Evolutionary conservation across 2,797 vertebrate species (phyloP).

Genomic region (Lutra lutra): DNA sequence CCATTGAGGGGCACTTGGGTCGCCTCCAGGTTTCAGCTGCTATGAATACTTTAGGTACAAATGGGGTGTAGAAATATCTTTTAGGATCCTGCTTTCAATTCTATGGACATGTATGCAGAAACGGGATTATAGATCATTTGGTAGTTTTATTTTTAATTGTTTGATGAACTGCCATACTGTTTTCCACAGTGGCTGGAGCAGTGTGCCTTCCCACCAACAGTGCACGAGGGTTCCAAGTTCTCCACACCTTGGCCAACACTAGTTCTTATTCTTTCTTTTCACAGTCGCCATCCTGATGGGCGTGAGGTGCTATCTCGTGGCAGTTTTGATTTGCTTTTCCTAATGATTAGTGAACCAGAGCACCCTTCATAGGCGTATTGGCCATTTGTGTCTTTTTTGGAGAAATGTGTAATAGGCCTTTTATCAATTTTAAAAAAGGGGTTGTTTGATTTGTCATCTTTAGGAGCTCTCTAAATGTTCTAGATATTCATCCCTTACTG

Average conservation of each 20-base stretch:
- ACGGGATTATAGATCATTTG: not conserved
- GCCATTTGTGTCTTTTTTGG: not conserved
- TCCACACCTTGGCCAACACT: not conserved
- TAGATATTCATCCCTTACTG: not conserved
- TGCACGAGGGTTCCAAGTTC: not conserved
- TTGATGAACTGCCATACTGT: not conserved
- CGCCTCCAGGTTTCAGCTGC: not conserved
- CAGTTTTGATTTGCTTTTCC: not conserved
- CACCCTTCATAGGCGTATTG: not conserved
- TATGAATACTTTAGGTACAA: not conserved
- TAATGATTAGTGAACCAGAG: not conserved
- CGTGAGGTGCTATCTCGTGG: not conserved
- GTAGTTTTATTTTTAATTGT: not conserved
- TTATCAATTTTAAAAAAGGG: not conserved
- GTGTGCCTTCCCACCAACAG: not conserved
- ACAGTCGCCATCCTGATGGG: not conserved
- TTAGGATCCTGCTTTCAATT: not conserved
- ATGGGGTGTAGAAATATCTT: not conserved
- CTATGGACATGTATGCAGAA: not conserved
- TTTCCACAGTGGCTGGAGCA: not conserved
- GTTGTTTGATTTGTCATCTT: not conserved
- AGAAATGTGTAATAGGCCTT: not conserved
- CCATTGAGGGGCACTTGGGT: not conserved
- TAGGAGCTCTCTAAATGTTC: not conserved
- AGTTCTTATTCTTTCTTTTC: not conserved